These are phyloP conservation scores for Catharus fuscescens DNA, from an alignment of 2,113 vertebrate genomes.

Conservation along the genomic window DNA sequence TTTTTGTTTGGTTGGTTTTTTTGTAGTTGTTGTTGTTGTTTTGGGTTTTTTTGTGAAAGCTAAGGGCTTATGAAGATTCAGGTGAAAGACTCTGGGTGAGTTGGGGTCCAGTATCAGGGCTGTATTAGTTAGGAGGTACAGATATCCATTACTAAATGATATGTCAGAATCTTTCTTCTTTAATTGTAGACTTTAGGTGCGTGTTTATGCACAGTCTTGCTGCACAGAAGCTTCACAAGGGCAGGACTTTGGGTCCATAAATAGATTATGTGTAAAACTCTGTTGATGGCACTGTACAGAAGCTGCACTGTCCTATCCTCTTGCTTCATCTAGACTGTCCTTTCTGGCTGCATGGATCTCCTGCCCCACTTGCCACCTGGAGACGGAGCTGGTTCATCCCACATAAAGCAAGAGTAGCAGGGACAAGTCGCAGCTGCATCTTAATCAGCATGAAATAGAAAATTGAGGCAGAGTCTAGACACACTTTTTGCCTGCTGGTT, in stretches of 20 bases:
- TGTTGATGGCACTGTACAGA: not conserved
- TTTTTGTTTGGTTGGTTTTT: not conserved
- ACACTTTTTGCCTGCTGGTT: not conserved
- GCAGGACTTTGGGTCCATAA: not conserved
- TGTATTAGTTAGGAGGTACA: not conserved
- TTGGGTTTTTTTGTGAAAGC: not conserved
- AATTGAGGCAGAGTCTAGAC: not conserved
- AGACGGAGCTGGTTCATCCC: not conserved
- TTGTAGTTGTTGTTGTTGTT: too few species aligned
- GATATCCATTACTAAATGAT: not conserved
- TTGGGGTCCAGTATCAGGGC: not conserved
- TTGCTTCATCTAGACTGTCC: not conserved
- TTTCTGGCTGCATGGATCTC: not conserved
- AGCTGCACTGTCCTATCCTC: not conserved
- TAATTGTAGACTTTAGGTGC: not conserved
- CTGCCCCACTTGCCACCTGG: not conserved
- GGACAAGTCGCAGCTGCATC: not conserved
- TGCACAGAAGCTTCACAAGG: not conserved
- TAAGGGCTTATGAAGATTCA: not conserved
- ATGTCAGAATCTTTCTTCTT: not conserved
- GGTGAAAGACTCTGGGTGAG: not conserved
- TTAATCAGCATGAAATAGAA: not conserved
- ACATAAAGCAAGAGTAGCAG: rapidly evolving
- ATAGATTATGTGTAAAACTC: not conserved
- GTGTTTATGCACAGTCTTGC: not conserved